Evolutionary conservation across 1,140 invertebrate genomes (phyloP).

Genomic region (Adoxophyes honmai): DNA sequence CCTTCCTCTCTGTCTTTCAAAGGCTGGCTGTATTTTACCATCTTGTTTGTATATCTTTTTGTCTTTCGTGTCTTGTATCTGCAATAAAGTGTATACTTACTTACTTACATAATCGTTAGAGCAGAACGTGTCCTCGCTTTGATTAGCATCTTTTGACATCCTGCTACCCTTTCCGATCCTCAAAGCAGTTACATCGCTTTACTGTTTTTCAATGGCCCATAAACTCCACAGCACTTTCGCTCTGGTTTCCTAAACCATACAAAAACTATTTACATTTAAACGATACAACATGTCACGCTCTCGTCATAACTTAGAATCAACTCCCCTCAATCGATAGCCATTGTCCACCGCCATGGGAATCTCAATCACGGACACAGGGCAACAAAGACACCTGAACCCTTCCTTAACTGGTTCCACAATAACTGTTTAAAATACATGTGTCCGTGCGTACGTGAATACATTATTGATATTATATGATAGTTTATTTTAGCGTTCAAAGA

Average conservation of each 20-base stretch:
- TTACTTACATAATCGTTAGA: no score
- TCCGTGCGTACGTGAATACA: slow-evolving; percentile 61
- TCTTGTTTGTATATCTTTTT: no score
- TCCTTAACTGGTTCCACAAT: slow-evolving; percentile 70
- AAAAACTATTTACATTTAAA: slow-evolving; percentile 50
- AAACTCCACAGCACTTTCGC: not conserved
- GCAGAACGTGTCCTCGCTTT: no score
- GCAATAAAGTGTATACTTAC: no score
- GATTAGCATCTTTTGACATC: no score
- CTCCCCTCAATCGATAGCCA: slow-evolving; percentile 65
- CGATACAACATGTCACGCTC: slow-evolving; percentile 49
- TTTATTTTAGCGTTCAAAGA: slow-evolving; percentile 68
- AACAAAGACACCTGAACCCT: slow-evolving; percentile 46
- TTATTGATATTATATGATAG: slow-evolving; percentile 77
- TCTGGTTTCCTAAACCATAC: slow-evolving; percentile 24
- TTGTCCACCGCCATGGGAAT: slow-evolving; percentile 54
- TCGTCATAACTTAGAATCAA: slow-evolving; percentile 54
- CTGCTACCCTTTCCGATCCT: no score
- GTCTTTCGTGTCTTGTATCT: no score
- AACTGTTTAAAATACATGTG: slow-evolving; percentile 75
- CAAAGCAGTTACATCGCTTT: no score
- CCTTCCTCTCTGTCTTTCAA: no score
- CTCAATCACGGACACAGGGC: slow-evolving; percentile 48
- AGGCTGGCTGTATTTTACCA: no score
- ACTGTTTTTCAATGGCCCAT: no score